A percentile compares a stretch with the other conserved stretches of the same genome.
Evolutionary conservation across 2,113 vertebrate genomes (phyloP).

Genomic region (Planiliza haematocheilus): DNA sequence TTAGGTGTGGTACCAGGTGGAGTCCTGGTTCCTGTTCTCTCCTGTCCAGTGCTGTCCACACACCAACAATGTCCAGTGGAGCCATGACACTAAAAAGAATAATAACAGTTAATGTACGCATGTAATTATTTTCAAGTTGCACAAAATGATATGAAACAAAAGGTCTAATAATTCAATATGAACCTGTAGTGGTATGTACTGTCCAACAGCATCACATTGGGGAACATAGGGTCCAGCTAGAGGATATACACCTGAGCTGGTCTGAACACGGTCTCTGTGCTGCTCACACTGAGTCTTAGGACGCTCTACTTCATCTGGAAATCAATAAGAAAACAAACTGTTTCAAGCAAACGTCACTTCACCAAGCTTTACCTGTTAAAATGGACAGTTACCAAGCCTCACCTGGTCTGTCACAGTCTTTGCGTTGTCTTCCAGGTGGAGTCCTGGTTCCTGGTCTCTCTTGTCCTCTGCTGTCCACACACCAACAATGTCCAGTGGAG

Average conservation of each 20-base stretch:
- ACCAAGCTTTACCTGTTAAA: too few relatives aligned
- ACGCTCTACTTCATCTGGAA: conserved; percentile 23
- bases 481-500: conserved; percentile 89
- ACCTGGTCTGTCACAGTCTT: conserved; percentile 44
- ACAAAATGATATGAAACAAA: too few relatives aligned
- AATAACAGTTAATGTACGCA: too few relatives aligned
- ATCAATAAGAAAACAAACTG: not conserved
- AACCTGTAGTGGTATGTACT: conserved; percentile 80
- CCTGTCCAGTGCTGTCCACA: too few relatives aligned
- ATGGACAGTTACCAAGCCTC: too few relatives aligned
- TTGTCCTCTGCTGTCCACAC: conserved; percentile 83
- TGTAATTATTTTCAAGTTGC: too few relatives aligned
- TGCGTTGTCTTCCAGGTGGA: conserved; percentile 65
- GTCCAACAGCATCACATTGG: conserved; percentile 85
- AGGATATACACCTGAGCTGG: conserved; percentile 41
- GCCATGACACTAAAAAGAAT: too few relatives aligned
- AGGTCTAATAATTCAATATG: too few relatives aligned
- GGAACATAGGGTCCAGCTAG: conserved; percentile 76
- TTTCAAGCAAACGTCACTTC: too few relatives aligned
- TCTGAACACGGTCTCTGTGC: conserved; percentile 69
- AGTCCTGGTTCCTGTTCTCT: conserved; percentile 6
- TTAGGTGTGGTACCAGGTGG: not conserved
- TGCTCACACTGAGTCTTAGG: conserved; percentile 65
- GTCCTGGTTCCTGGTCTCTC: conserved; percentile 87
- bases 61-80: too few relatives aligned